A percentile compares a stretch with the other conserved stretches of the same genome.
Evolutionary conservation across 2,113 vertebrate species (phyloP).

Genomic region (Pluvialis apricaria): DNA sequence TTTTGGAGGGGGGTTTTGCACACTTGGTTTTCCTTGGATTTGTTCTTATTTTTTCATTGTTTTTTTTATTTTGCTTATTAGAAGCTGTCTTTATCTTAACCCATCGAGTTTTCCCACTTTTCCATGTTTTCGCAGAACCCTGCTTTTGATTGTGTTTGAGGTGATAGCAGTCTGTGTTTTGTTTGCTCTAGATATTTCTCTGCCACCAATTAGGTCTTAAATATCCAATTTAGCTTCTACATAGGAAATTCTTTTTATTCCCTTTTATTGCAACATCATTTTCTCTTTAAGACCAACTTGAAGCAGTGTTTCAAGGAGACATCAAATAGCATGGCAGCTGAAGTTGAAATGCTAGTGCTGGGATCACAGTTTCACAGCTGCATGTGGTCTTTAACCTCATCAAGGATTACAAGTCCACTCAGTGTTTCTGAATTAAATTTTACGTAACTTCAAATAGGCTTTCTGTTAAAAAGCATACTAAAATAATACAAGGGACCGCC

Average conservation of each 20-base stretch:
- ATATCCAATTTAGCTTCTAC: neutral
- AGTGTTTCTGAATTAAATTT: constrained; percentile 2
- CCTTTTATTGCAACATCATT: neutral
- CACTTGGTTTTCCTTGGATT: neutral
- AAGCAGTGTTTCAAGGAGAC: neutral
- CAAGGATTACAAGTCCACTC: neutral
- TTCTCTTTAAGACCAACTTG: neutral
- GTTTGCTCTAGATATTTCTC: neutral
- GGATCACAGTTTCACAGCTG: neutral
- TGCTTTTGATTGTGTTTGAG: neutral
- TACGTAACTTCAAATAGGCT: neutral
- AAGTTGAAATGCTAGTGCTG: neutral
- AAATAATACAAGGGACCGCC: neutral
- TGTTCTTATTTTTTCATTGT: neutral
- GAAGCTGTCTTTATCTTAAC: neutral
- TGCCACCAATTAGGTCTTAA: neutral
- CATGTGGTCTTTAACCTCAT: neutral
- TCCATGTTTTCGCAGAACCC: neutral
- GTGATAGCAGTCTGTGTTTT: neutral
- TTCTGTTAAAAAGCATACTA: neutral
- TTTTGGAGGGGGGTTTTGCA: accelerated
- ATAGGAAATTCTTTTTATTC: neutral
- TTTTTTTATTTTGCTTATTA: neutral
- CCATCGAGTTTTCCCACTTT: neutral
- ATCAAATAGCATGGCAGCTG: neutral